Percentiles rank a stretch among this genome's conserved stretches.
Conservation (phyloP, 2,888 invertebrate species). For the Cerceris ruficornis region DNA sequence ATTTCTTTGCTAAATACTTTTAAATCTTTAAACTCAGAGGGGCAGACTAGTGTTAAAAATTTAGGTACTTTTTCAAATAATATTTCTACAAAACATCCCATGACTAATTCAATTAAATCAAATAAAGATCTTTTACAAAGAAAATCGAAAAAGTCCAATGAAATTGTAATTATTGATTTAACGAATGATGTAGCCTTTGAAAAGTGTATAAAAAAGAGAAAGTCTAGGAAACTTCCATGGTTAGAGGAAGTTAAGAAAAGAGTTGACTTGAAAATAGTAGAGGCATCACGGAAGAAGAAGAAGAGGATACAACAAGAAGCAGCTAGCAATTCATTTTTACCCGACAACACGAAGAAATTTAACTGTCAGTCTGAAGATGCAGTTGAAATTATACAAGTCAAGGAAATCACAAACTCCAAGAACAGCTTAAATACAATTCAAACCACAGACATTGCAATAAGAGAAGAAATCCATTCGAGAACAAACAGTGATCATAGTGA, state of each 20-base stretch:
- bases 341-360: constrained; percentile 18
- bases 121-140: constrained; percentile 53
- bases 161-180: constrained; percentile 76
- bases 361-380: constrained; percentile 44
- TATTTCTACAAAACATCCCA: constrained; percentile 46
- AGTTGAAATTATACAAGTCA: background rate
- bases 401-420: constrained; percentile 18
- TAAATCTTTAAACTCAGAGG: constrained; percentile 42
- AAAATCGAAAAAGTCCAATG: constrained; percentile 66
- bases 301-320: constrained; percentile 13
- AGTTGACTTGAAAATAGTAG: constrained; percentile 38
- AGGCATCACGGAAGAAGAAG: constrained; percentile 50
- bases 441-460: constrained; percentile 1
- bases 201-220: constrained; percentile 69
- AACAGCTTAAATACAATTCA: constrained; percentile 11
- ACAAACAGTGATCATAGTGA: constrained; percentile 6
- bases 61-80: constrained; percentile 57
- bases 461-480: constrained; percentile 16
- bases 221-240: constrained; percentile 69
- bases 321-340: background rate
- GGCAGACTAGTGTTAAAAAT: constrained; percentile 49
- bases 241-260: constrained; percentile 68
- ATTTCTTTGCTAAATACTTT: constrained; percentile 47
- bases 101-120: constrained; percentile 48
- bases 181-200: constrained; percentile 72